Evolutionary conservation across 2,797 vertebrate species (phyloP), one percentile per base, ranked within the genome.

Genomic region (Eulemur albifrons): DNA sequence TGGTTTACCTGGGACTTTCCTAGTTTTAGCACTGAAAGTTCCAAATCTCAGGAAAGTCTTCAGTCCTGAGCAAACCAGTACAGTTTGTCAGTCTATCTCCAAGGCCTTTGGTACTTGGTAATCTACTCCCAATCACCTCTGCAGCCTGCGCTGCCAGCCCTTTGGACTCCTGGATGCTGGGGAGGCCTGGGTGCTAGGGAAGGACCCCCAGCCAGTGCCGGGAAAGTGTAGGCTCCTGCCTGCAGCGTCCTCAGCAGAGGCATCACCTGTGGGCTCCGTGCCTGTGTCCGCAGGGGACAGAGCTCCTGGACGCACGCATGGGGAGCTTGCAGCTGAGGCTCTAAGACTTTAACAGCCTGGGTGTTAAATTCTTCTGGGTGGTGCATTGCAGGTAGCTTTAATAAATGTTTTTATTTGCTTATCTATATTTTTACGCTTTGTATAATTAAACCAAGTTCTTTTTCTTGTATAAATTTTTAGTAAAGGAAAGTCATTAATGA

Each of bases 381-480:
- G 54, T 84, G 5, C 59, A 40, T 43, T 95, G 17, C 25, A 15
- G 35, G 48, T 93, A 63, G 54, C 82, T 96, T 80, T 67, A 77
- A 75, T 88, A 27, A 84, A n/a, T 85, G 50, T 87, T 69, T 93
- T 90, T 88, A 69, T 87, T 97, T 90, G 88, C 59, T 86, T 54
- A 48, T 87, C 54, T 80, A 25, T 87, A 45, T 80, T 93, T 95
- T 96, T 96, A 81, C 61, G 90, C 84, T 73, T 61, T 87, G 70
- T 65, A 50, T 35, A 88, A 35, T 63, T 69, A 79, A 85, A 45
- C 57, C 14, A 65, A 70, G 52, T 75, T 94, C 63, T 38, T 96
- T 89, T 89, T 65, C 20, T 72, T 61, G 61, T 83, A 40, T 92
- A 45, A 12, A 61, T 85, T 92, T 95, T 73, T 87, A 95, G 94